A percentile compares a stretch with the other conserved stretches of the same genome.
phyloP scores from a whole-genome alignment of 2,113 vertebrate species.

The Paratilapia polleni region DNA sequence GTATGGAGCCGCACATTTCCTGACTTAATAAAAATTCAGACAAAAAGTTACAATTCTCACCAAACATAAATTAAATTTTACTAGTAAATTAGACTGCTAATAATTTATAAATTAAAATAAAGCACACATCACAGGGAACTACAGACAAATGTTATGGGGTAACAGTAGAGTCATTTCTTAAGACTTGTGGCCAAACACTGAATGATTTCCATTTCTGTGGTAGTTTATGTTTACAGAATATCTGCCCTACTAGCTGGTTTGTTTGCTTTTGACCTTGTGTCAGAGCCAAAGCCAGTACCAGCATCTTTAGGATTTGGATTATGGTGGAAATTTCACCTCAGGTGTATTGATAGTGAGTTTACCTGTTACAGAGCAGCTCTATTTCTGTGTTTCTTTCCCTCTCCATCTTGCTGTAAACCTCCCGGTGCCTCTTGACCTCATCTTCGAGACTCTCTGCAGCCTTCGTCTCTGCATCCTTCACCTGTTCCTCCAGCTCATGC shows the following conservation, averaged over 20 bases:
- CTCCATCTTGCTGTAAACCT: slow-evolving; percentile 89
- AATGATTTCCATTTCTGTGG: neutral
- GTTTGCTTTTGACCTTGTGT: neutral
- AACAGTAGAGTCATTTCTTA: neutral
- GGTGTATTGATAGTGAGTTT: neutral
- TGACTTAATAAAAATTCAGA: too few relatives aligned
- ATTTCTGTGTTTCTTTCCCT: slow-evolving; percentile 88
- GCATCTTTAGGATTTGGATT: neutral
- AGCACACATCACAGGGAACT: too few relatives aligned
- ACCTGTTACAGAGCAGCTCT: slow-evolving; percentile 89
- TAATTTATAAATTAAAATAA: too few relatives aligned
- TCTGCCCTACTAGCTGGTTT: neutral
- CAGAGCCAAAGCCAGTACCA: neutral
- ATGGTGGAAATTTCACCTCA: neutral
- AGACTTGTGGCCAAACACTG: neutral
- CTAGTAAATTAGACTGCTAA: too few relatives aligned
- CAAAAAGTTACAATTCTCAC: too few relatives aligned
- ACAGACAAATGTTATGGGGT: neutral
- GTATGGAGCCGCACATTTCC: neutral
- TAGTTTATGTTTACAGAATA: neutral
- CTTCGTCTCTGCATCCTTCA: slow-evolving; percentile 93
- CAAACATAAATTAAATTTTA: too few relatives aligned
- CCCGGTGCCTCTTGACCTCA: slow-evolving; percentile 88
- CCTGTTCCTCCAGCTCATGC: slow-evolving; percentile 94
- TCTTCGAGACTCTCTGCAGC: slow-evolving; percentile 90